These are phyloP conservation scores for Proterorhinus semilunaris DNA, from an alignment of 2,113 vertebrate species.

Conservation along the genomic window DNA sequence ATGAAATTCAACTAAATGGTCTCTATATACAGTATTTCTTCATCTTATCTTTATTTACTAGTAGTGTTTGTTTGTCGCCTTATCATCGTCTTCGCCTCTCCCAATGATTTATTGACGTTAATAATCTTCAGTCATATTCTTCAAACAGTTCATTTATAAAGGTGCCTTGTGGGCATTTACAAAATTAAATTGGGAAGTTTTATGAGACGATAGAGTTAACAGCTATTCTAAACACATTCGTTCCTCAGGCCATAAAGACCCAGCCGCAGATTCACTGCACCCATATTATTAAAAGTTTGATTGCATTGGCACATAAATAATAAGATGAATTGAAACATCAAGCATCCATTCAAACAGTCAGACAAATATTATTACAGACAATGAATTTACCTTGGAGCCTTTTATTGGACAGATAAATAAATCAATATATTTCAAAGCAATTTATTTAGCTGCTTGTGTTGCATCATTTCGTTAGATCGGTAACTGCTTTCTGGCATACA, in stretches of 20 bases:
- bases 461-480: constrained; percentile 24
- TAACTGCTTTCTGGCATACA: constrained; percentile 35
- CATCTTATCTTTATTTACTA: too few species aligned
- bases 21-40: too few species aligned
- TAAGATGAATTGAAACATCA: constrained; percentile 32
- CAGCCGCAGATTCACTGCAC: constrained; percentile 56
- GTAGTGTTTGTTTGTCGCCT: too few species aligned
- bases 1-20: neutral
- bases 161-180: neutral
- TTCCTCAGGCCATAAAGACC: constrained; percentile 36
- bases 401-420: constrained; percentile 28
- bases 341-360: constrained; percentile 31
- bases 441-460: constrained; percentile 35
- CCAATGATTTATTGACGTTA: neutral
- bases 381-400: constrained; percentile 18
- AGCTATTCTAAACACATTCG: constrained; percentile 16
- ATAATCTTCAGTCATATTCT: neutral
- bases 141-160: neutral
- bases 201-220: constrained; percentile 11
- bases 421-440: constrained; percentile 7
- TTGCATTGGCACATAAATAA: constrained; percentile 44
- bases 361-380: constrained; percentile 30
- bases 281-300: constrained; percentile 65
- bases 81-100: neutral
- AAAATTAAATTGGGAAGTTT: constrained; percentile 17